Evolutionary conservation across 2,888 invertebrate species (phyloP).

Genomic region (Dicyrtomina minuta): DNA sequence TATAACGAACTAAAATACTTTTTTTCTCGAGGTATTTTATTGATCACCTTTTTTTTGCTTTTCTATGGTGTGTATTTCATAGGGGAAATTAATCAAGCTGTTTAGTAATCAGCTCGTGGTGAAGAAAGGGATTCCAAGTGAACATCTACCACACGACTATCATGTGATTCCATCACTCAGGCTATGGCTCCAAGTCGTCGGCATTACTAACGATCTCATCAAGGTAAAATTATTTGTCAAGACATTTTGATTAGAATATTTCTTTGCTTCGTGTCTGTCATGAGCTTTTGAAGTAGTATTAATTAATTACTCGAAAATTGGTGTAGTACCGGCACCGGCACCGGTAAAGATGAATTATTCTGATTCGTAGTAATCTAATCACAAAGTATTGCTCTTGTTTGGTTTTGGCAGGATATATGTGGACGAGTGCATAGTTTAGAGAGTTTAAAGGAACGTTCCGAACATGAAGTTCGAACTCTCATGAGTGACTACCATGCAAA

Average conservation of each 20-base stretch:
- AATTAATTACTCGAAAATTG: too few species aligned
- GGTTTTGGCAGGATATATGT: slow-evolving; percentile 65
- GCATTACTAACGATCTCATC: slow-evolving; percentile 71
- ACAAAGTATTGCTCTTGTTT: not conserved
- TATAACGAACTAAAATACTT: too few species aligned
- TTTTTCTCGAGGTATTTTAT: too few species aligned
- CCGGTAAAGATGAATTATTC: too few species aligned
- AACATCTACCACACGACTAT: slow-evolving; percentile 65
- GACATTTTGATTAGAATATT: not conserved
- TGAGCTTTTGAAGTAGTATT: too few species aligned
- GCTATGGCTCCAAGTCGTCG: slow-evolving; percentile 91
- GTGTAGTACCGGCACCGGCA: not conserved
- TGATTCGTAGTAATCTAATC: not conserved
- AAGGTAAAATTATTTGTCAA: slow-evolving; percentile 62
- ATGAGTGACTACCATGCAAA: slow-evolving; percentile 68
- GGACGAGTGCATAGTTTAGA: slow-evolving; percentile 73
- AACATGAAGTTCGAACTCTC: slow-evolving; percentile 75
- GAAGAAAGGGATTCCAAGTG: slow-evolving; percentile 72
- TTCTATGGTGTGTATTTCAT: too few species aligned
- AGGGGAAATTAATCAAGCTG: slow-evolving; percentile 91
- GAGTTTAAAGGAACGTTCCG: slow-evolving; percentile 77
- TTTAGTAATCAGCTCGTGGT: slow-evolving; percentile 87
- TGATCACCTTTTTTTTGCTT: slow-evolving; percentile 3
- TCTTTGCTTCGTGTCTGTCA: too few species aligned
- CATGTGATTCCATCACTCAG: slow-evolving; percentile 69